phyloP scores from a whole-genome alignment of 2,113 vertebrate genomes.

The Charadrius vociferus region DNA sequence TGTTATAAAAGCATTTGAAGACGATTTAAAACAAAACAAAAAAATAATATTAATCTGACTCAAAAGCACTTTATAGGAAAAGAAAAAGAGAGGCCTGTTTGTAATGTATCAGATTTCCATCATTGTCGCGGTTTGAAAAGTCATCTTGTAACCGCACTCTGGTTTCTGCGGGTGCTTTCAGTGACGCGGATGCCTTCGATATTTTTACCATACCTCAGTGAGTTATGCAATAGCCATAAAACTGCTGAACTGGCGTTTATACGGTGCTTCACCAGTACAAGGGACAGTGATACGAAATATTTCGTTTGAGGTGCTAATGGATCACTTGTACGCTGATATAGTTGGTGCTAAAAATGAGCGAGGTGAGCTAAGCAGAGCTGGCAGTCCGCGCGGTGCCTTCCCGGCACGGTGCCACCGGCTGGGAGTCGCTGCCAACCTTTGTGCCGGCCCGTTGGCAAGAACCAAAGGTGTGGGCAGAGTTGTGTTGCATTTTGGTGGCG shows the following conservation, averaged over 20 bases:
- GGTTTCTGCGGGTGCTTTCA: conserved; percentile 63
- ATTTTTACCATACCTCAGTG: conserved; percentile 84
- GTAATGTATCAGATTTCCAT: conserved; percentile 17
- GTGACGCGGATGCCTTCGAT: conserved; percentile 17
- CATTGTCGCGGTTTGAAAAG: conserved; percentile 1
- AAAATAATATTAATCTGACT: background rate
- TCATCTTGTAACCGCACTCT: background rate
- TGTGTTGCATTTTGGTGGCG: background rate
- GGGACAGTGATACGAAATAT: conserved; percentile 63
- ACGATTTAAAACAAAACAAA: background rate
- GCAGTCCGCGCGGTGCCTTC: background rate
- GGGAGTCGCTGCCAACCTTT: background rate
- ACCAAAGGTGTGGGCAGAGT: background rate
- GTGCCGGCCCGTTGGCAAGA: conserved; percentile 22
- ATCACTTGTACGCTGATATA: conserved; percentile 56
- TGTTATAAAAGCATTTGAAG: conserved; percentile 29
- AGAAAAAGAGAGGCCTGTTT: conserved; percentile 1
- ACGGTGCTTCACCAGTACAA: conserved; percentile 81
- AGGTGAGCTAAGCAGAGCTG: background rate
- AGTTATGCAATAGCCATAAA: conserved; percentile 81
- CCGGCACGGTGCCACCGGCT: background rate
- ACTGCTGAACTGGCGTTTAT: conserved; percentile 58
- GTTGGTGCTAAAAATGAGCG: conserved; percentile 37
- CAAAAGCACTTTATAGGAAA: conserved; percentile 74
- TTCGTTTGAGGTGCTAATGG: conserved; percentile 69